Conservation (phyloP, 2,797 vertebrate genomes). For the Anisognathus igniventris region DNA sequence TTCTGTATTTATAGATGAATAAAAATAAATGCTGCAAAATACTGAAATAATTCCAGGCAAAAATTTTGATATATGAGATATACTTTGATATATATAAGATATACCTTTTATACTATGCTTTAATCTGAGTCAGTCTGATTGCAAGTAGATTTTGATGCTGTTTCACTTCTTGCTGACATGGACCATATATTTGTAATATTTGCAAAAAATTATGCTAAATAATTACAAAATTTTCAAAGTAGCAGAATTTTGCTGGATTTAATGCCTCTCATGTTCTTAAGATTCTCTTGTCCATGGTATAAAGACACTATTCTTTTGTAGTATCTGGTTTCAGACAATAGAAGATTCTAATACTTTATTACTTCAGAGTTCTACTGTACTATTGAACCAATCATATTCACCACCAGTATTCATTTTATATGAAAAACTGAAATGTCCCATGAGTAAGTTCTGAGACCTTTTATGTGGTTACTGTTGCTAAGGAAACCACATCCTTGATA, state of each 20-base stretch:
- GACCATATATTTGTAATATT: background rate
- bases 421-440: conserved; percentile 74
- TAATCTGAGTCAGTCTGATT: background rate
- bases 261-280: background rate
- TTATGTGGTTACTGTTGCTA: conserved; percentile 78
- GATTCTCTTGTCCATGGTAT: background rate
- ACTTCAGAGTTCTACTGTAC: conserved; percentile 18
- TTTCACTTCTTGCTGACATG: background rate
- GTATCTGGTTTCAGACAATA: background rate
- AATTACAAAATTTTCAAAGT: background rate
- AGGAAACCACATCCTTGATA: conserved; percentile 78
- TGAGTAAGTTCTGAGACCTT: conserved; percentile 75
- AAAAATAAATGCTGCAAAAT: background rate
- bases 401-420: conserved; percentile 66
- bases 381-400: conserved; percentile 61
- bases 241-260: background rate
- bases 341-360: conserved; percentile 32
- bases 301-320: background rate
- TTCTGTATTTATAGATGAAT: background rate
- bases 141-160: background rate
- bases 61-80: background rate
- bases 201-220: background rate
- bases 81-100: background rate
- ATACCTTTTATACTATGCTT: background rate
- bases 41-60: background rate